Conservation (phyloP, 2,113 vertebrate genomes). For the Cottus gobio region DNA sequence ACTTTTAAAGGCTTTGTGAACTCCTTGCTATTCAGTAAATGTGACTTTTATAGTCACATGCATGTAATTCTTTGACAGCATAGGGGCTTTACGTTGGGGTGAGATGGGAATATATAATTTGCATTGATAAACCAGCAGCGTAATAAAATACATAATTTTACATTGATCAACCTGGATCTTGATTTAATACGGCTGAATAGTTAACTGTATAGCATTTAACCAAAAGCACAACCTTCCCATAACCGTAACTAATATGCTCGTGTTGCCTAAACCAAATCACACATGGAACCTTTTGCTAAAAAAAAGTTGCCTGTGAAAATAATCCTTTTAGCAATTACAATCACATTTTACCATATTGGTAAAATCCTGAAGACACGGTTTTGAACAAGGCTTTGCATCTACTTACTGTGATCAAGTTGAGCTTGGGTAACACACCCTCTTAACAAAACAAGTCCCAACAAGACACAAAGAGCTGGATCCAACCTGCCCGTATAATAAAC, state of each 20-base stretch:
- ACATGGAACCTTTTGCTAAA: not conserved
- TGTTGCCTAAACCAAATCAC: not conserved
- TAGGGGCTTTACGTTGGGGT: too few relatives aligned
- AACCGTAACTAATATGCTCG: not conserved
- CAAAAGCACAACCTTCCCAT: not conserved
- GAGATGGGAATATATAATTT: not conserved
- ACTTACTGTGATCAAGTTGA: not conserved
- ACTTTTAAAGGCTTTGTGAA: not conserved
- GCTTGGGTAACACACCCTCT: not conserved
- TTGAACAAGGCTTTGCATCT: constrained; percentile 15
- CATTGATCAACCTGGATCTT: not conserved
- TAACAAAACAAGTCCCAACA: constrained; percentile 28
- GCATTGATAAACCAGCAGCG: not conserved
- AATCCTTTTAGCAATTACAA: not conserved
- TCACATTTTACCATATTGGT: not conserved
- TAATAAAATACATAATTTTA: not conserved
- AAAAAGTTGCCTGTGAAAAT: not conserved
- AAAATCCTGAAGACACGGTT: constrained; percentile 1
- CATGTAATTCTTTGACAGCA: not conserved
- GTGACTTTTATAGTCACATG: not conserved
- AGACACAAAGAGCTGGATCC: not conserved
- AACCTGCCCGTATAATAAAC: constrained; percentile 11
- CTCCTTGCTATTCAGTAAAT: not conserved
- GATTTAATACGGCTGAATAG: not conserved
- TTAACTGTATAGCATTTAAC: not conserved